These are phyloP conservation scores for Nemotelus nigrinus DNA, from an alignment of 2,888 invertebrate species.

Conservation along the genomic window DNA sequence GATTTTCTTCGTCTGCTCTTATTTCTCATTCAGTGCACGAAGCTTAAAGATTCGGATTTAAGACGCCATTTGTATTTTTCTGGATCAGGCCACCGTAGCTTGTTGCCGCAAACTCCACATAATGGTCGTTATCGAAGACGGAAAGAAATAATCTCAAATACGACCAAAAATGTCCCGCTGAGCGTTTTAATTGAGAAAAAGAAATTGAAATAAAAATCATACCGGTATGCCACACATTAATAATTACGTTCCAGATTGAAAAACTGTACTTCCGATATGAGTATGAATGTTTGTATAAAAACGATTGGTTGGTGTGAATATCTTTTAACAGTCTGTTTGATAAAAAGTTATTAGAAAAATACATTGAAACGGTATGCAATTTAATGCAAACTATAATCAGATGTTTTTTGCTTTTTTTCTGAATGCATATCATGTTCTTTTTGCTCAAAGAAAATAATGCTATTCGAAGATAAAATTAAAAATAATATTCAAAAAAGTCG, in stretches of 20 bases:
- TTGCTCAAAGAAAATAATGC: too few relatives aligned
- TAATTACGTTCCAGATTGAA: slow-evolving; percentile 16
- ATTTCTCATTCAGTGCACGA: neutral
- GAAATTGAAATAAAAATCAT: slow-evolving; percentile 23
- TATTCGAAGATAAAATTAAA: too few relatives aligned
- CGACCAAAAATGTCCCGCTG: slow-evolving; percentile 46
- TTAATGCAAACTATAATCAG: too few relatives aligned
- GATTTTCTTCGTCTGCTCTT: slow-evolving; percentile 29
- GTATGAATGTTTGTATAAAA: neutral
- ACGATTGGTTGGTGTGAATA: too few relatives aligned
- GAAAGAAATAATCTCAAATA: slow-evolving; percentile 41
- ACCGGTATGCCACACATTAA: neutral
- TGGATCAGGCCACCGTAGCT: slow-evolving; percentile 30
- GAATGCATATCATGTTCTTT: too few relatives aligned
- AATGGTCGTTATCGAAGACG: slow-evolving; percentile 29
- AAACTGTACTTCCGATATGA: slow-evolving; percentile 33
- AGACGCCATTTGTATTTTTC: slow-evolving; percentile 2
- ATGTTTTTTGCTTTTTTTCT: too few relatives aligned
- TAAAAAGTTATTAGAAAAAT: too few relatives aligned
- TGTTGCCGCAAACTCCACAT: slow-evolving; percentile 15
- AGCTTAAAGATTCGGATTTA: neutral
- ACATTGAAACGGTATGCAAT: too few relatives aligned
- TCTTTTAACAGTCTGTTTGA: too few relatives aligned
- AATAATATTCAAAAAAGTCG: too few relatives aligned
- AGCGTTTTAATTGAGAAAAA: slow-evolving; percentile 47